Conservation (phyloP, 2,888 invertebrate species). For the Prenolepis imparis region DNA sequence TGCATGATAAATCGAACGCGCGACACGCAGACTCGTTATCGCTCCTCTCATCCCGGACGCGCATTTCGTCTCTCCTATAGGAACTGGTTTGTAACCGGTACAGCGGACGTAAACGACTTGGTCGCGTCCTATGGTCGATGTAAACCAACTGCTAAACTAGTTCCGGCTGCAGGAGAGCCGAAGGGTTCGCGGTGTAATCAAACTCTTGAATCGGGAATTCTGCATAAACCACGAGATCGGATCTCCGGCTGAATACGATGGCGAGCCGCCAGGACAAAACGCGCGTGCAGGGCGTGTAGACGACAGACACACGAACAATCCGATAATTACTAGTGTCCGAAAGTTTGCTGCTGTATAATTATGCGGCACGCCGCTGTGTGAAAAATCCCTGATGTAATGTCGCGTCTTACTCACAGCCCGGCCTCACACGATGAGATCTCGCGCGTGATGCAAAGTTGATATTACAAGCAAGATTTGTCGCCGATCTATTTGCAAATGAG, state of each 20-base stretch:
- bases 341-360: constrained; percentile 59
- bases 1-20: constrained; percentile 10
- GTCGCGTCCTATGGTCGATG: constrained; percentile 43
- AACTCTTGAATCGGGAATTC: constrained; percentile 71
- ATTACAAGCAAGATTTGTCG: background rate
- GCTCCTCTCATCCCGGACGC: constrained; percentile 9
- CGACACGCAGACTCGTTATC: constrained; percentile 26
- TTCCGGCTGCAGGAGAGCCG: constrained; percentile 59
- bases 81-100: constrained; percentile 20
- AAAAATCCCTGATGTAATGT: constrained; percentile 40
- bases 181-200: constrained; percentile 72
- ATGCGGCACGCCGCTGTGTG: constrained; percentile 28
- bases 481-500: background rate
- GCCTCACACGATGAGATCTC: background rate
- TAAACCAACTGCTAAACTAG: constrained; percentile 72
- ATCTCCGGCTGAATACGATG: constrained; percentile 13
- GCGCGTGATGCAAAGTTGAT: background rate
- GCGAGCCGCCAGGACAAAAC: background rate
- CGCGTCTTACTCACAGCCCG: constrained; percentile 24
- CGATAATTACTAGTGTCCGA: constrained; percentile 64
- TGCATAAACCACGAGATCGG: constrained; percentile 64
- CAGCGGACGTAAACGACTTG: constrained; percentile 37
- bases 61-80: constrained; percentile 14
- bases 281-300: constrained; percentile 40
- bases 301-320: constrained; percentile 59